Base-by-base conservation (phyloP, 2,797 vertebrate species). In the Ciconia nigra region DNA sequence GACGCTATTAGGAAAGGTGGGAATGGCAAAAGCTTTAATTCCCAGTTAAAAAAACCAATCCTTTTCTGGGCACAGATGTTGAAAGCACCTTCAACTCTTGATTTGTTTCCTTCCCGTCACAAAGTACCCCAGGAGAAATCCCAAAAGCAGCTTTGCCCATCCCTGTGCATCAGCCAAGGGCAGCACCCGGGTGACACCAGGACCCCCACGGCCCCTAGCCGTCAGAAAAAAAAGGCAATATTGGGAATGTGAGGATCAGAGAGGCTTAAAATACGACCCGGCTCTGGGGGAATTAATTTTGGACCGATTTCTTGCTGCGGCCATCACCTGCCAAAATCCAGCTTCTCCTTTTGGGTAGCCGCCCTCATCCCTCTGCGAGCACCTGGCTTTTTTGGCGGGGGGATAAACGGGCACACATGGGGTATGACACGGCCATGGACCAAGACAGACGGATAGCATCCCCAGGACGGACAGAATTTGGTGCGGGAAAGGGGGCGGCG, bases 361-460 rank as follows among this genome's bases (percentile, higher is more conserved):
- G 3, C 72, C 25, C 15, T 4, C 44, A 11, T 4, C 35, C 73
- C 35, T 20, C 24, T 3, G 9, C 0, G 1, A 46, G n/a, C 51
- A 10, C 10, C 6, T 0, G 47, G 63, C 1, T 31, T 4, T 33
- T 25, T 11, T 24, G 0, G 11, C 25, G 13, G 22, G 6, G 42
- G 28, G 17, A 26, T 12, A 20, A 33, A 67, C 0, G 15, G 44
- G 26, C 1, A 0, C 14, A 8, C 8, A 1, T 0, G 9, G 20
- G 73, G 24, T 51, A 19, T 2, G 52, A 20, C 17, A 6, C 2
- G 2, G 37, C 24, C 5, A 4, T n/a, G 63, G 90, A 29, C 21
- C 59, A 22, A 19, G 85, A 20, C 15, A 8, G 85, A 42, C 2
- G 15, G 79, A 31, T 4, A 7, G 42, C 29, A 33, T 21, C 41